Evolutionary conservation across 2,888 invertebrate genomes (phyloP).

Genomic region (Tortrix viridana): DNA sequence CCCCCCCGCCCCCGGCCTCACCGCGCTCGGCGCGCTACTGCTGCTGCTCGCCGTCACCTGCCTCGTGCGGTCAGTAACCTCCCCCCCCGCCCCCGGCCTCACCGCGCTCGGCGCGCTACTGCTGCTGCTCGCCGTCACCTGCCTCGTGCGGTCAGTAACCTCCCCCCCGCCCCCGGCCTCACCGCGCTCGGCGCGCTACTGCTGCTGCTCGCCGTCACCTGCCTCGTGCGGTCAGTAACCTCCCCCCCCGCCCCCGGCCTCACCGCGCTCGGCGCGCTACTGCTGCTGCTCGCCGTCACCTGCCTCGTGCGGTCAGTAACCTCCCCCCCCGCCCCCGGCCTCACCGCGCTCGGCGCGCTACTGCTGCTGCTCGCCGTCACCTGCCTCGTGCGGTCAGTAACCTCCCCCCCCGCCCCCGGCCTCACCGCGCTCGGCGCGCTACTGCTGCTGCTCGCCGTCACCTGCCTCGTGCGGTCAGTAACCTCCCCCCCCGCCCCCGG

Average conservation of each 20-base stretch:
- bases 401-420: background rate
- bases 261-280: no score
- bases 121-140: slow-evolving; percentile 90
- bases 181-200: slow-evolving; percentile 91
- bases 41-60: slow-evolving; percentile 91
- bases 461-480: slow-evolving; percentile 87
- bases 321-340: background rate
- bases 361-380: slow-evolving; percentile 90
- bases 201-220: slow-evolving; percentile 90
- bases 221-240: slow-evolving; percentile 84
- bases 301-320: slow-evolving; percentile 85
- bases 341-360: no score
- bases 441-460: slow-evolving; percentile 89
- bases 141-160: slow-evolving; percentile 84
- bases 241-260: background rate
- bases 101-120: slow-evolving; percentile 91
- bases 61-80: slow-evolving; percentile 80
- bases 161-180: background rate
- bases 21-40: slow-evolving; percentile 89
- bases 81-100: background rate
- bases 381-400: slow-evolving; percentile 85
- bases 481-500: background rate
- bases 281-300: slow-evolving; percentile 90
- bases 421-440: no score
- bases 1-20: background rate